Evolutionary conservation across 2,888 invertebrate genomes (phyloP), one percentile per base, ranked within the genome.

Genomic region (Agriotes lineatus): DNA sequence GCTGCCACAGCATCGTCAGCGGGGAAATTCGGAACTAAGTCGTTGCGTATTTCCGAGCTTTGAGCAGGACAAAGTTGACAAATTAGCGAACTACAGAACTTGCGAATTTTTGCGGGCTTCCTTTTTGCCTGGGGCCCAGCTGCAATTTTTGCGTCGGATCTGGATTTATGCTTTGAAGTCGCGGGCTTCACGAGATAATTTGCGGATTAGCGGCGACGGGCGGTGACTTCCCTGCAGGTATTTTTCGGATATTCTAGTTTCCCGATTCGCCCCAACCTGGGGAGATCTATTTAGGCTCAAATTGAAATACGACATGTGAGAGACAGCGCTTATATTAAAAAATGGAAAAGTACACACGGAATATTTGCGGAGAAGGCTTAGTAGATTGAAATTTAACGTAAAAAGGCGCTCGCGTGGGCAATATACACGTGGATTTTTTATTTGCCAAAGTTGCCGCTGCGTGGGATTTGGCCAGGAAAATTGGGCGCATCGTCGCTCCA

Each of bases 1-100:
- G 75, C 75, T 73, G 75, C 75, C 73, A 62, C 75, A 75, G 75
- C 75, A 72, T 75, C 75, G 73, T 72, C 75, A 75, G 71, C 75
- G 75, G 74, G 44, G 60, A 64, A 57, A 68, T 64, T 68, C 56
- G 45, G 57, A 69, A 75, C 72, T 68, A 70, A 54, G 22, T 20
- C 66, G 57, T 61, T 70, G 67, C 64, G 64, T 67, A 70, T 67
- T 67, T 64, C 48, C 64, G 45, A 44, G 64, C 56, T 59, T 48
- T 63, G 68, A 42, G 58, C 61, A 57, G 57, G 48, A 62, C 62
- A 62, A 67, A 62, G 57, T 57, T 67, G 67, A 62, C 67, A 67
- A 67, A 67, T 67, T 67, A 67, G 62, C 61, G 50, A 67, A 62
- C 60, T 65, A 65, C 48, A 58, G 50, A 56, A 61, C 59, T 59